A percentile compares a stretch with the other conserved stretches of the same genome.
Conservation (phyloP, 1,140 invertebrate species). For the Eciton burchellii region DNA sequence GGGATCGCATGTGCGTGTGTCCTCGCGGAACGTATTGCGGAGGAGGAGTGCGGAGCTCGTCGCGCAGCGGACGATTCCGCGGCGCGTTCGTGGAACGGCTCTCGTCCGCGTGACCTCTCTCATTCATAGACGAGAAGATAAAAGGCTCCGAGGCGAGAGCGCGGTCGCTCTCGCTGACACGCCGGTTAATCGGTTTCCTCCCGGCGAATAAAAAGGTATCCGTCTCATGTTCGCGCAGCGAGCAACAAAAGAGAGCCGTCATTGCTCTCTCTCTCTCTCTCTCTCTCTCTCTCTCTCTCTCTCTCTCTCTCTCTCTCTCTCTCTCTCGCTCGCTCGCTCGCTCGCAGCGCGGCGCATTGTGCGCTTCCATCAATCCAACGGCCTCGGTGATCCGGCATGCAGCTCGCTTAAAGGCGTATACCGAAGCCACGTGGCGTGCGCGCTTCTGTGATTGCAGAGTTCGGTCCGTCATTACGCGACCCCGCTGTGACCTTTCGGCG, state of each 20-base stretch:
- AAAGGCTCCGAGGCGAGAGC: not conserved
- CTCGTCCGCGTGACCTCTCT: not conserved
- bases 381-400: constrained; percentile 28
- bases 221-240: not conserved
- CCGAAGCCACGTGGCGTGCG: constrained; percentile 82
- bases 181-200: not conserved
- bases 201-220: not conserved
- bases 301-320: too few species aligned
- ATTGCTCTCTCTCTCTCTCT: too few species aligned
- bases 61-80: not conserved
- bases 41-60: not conserved
- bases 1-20: not conserved
- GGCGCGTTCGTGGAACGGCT: not conserved
- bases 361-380: constrained; percentile 28
- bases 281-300: too few species aligned
- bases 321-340: too few species aligned
- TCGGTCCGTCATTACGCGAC: constrained; percentile 83
- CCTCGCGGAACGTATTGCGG: not conserved
- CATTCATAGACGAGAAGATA: not conserved
- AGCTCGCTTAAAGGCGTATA: constrained; percentile 72
- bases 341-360: constrained; percentile 8
- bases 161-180: not conserved
- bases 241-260: constrained; percentile 28
- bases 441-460: constrained; percentile 84
- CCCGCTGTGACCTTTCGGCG: constrained; percentile 78